A percentile compares a stretch with the other conserved stretches of the same genome.
These are phyloP conservation scores for Cataglyphis cursor DNA, from an alignment of 2,888 invertebrate species.

Conservation along the genomic window DNA sequence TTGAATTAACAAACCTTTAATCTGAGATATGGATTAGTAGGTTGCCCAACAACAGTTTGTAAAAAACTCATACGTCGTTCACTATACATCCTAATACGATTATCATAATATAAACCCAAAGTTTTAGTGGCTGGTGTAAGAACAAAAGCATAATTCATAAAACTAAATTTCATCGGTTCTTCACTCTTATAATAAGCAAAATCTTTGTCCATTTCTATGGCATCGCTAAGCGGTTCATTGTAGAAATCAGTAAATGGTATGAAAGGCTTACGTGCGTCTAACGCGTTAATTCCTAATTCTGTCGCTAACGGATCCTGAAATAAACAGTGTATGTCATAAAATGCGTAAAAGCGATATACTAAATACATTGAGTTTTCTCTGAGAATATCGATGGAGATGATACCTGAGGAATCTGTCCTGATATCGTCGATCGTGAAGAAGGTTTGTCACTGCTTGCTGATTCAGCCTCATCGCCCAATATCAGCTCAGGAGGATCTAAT, in stretches of 20 bases:
- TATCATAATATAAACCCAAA: constrained; percentile 96
- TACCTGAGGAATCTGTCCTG: constrained; percentile 76
- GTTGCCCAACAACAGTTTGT: constrained; percentile 94
- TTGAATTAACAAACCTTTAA: constrained; percentile 88
- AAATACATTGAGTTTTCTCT: background rate
- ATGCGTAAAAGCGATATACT: background rate
- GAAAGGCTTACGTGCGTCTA: constrained; percentile 94
- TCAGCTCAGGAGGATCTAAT: constrained; percentile 90
- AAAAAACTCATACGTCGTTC: constrained; percentile 95
- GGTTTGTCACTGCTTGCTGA: constrained; percentile 79
- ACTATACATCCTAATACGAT: constrained; percentile 97
- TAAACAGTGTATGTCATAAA: constrained; percentile 3
- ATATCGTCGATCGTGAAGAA: constrained; percentile 59
- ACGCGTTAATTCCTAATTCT: constrained; percentile 92
- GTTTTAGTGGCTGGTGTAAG: constrained; percentile 97
- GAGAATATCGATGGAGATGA: background rate
- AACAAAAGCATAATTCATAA: constrained; percentile 96
- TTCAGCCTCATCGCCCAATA: constrained; percentile 88
- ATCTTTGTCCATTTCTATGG: constrained; percentile 97
- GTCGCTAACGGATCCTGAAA: constrained; percentile 89
- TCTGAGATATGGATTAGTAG: constrained; percentile 94
- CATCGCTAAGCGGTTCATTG: constrained; percentile 97
- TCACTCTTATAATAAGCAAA: constrained; percentile 95
- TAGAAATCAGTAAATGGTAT: constrained; percentile 97
- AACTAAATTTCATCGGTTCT: constrained; percentile 91